These are phyloP conservation scores for Gonatopus flavifemur DNA, from an alignment of 1,140 invertebrate species.

Conservation along the genomic window DNA sequence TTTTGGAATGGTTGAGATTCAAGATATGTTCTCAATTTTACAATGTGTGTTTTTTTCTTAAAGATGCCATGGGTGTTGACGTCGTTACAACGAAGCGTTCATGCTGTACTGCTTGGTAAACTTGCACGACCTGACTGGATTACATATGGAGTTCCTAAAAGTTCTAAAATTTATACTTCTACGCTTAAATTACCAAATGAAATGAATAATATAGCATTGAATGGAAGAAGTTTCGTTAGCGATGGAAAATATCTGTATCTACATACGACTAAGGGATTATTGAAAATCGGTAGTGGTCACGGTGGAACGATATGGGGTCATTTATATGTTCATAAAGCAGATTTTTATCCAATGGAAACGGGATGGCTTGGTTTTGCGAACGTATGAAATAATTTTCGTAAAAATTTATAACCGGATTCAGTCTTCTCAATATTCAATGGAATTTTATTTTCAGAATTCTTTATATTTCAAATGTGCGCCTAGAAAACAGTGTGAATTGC, in stretches of 20 bases:
- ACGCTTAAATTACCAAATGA: conserved; percentile 61
- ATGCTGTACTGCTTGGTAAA: conserved; percentile 83
- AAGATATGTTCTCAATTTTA: conserved; percentile 11
- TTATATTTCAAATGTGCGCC: conserved; percentile 60
- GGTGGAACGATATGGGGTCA: conserved; percentile 86
- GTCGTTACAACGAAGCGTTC: conserved; percentile 85
- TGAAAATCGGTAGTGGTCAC: conserved; percentile 92
- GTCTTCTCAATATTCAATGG: not conserved
- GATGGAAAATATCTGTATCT: conserved; percentile 90
- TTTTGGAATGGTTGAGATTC: conserved; percentile 18
- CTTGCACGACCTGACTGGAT: conserved; percentile 84
- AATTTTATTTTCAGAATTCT: conserved; percentile 53
- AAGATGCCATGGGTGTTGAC: conserved; percentile 82
- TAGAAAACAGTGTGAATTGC: conserved; percentile 65
- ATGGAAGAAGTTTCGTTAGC: conserved; percentile 68
- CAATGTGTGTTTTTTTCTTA: not conserved
- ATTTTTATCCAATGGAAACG: conserved; percentile 76
- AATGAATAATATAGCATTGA: conserved; percentile 47
- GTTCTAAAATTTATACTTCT: conserved; percentile 75
- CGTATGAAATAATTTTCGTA: conserved; percentile 54
- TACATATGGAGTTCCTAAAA: conserved; percentile 80
- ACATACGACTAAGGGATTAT: conserved; percentile 68
- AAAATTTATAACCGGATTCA: not conserved
- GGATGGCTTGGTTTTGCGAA: conserved; percentile 85
- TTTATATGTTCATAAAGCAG: conserved; percentile 77